Conservation (phyloP, 2,888 invertebrate genomes). For the Laspeyria flexula region DNA sequence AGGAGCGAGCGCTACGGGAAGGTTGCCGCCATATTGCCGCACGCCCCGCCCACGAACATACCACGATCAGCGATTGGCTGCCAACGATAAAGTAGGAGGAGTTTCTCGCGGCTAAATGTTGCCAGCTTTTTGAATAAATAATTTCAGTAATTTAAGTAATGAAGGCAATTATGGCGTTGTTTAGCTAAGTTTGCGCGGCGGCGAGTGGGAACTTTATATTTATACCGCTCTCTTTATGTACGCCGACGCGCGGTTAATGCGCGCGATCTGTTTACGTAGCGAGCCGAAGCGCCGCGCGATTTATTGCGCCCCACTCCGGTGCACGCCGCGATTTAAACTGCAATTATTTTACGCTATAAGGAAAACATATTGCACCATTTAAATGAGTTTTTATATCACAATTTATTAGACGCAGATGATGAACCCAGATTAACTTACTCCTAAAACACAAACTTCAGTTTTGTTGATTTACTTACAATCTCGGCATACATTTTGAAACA, state of each 20-base stretch:
- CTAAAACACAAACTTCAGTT: background rate
- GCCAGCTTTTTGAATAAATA: constrained; percentile 87
- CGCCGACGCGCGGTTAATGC: constrained; percentile 85
- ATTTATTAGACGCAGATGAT: constrained; percentile 46
- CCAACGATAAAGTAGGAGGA: constrained; percentile 57
- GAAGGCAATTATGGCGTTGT: constrained; percentile 87
- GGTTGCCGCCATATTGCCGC: constrained; percentile 80
- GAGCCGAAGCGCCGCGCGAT: constrained; percentile 69
- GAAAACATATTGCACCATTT: constrained; percentile 78
- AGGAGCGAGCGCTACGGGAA: constrained; percentile 51
- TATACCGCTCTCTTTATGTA: constrained; percentile 85
- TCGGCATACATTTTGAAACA: background rate
- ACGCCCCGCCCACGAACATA: constrained; percentile 69
- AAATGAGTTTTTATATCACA: constrained; percentile 63
- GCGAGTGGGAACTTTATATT: constrained; percentile 85
- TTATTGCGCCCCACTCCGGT: constrained; percentile 79
- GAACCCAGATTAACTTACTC: constrained; percentile 16
- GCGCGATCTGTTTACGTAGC: constrained; percentile 85
- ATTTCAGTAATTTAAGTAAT: constrained; percentile 87
- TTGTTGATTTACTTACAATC: background rate
- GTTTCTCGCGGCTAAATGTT: constrained; percentile 75
- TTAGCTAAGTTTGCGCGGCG: constrained; percentile 86
- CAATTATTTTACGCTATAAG: constrained; percentile 81
- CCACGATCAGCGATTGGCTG: constrained; percentile 64
- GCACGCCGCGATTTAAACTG: constrained; percentile 83